Evolutionary conservation across 2,113 vertebrate species (phyloP).

Genomic region (Sebastes schlegelii): DNA sequence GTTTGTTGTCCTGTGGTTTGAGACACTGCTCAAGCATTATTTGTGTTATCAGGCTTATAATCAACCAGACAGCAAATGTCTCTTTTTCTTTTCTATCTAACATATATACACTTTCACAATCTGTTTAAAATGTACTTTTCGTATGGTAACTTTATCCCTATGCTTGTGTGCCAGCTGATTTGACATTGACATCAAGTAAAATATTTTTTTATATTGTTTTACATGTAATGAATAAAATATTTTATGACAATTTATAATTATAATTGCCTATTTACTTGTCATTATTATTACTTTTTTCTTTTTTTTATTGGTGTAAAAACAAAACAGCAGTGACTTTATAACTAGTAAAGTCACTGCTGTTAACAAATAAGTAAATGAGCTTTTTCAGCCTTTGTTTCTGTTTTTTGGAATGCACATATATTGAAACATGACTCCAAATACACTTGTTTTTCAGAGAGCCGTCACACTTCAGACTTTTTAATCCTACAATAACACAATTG

Average conservation of each 20-base stretch:
- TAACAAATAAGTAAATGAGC: constrained; percentile 49
- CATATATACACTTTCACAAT: not conserved
- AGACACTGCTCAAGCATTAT: not conserved
- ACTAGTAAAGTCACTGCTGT: too few species aligned
- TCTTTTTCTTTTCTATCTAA: not conserved
- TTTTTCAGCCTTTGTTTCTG: not conserved
- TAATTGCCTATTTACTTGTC: too few species aligned
- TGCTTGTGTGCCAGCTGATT: not conserved
- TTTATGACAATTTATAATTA: not conserved
- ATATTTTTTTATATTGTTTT: not conserved
- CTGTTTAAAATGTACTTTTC: not conserved
- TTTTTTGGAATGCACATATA: constrained; percentile 29
- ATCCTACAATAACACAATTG: constrained; percentile 20
- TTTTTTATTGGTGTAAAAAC: too few species aligned
- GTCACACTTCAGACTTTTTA: not conserved
- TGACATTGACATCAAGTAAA: not conserved
- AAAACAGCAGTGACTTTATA: too few species aligned
- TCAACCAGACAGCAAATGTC: not conserved
- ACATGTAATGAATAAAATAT: not conserved
- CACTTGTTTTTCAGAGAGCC: not conserved
- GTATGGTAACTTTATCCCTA: not conserved
- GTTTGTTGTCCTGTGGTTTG: not conserved
- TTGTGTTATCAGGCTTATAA: not conserved
- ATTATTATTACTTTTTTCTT: too few species aligned
- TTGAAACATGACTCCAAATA: not conserved